Conservation (phyloP, 2,113 vertebrate species). For the Theropithecus gelada region DNA sequence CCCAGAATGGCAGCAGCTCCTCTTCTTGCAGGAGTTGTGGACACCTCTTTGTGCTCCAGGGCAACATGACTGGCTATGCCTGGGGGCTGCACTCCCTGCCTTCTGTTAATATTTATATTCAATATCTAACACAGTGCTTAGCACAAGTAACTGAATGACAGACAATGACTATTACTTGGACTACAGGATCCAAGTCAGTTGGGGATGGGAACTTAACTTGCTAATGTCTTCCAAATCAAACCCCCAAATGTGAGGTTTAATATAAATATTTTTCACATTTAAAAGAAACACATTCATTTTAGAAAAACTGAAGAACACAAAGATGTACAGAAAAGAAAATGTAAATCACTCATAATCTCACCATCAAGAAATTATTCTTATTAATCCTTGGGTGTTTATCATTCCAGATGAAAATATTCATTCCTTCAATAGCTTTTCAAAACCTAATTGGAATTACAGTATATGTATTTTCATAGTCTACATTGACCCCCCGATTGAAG, state of each 20-base stretch:
- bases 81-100: neutral
- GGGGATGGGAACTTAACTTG: neutral
- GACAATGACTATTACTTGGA: neutral
- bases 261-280: neutral
- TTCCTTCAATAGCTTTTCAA: neutral
- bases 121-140: neutral
- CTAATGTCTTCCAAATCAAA: conserved; percentile 7
- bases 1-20: neutral
- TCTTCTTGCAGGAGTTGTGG: neutral
- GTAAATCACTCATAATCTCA: neutral
- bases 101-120: neutral
- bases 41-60: neutral
- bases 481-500: neutral
- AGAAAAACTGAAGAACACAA: neutral
- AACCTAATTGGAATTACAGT: conserved; percentile 8
- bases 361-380: neutral
- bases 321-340: neutral
- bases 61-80: neutral
- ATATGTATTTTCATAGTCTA: neutral
- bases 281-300: neutral
- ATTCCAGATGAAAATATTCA: neutral
- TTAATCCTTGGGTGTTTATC: neutral
- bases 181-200: neutral
- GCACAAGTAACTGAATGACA: neutral
- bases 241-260: neutral